phyloP scores from a whole-genome alignment of 2,797 vertebrate genomes.

The Cichlasoma orientale region DNA sequence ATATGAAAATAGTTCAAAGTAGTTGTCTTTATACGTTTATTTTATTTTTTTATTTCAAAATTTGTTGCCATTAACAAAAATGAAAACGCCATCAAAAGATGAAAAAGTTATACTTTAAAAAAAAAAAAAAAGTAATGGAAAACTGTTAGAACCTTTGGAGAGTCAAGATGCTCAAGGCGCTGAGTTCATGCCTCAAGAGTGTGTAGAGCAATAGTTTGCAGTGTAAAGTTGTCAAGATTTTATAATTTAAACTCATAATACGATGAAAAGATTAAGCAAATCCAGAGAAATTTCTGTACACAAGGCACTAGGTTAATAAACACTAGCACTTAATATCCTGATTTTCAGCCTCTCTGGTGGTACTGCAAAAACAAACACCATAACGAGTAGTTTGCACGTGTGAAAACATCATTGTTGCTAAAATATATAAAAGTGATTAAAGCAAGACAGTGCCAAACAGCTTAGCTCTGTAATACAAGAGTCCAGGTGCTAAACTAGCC shows the following conservation, averaged over 20 bases:
- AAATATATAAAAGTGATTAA: neutral
- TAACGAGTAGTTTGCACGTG: neutral
- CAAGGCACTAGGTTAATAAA: neutral
- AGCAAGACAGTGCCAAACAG: neutral
- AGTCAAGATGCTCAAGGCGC: neutral
- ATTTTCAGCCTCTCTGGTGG: neutral
- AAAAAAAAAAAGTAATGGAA: neutral
- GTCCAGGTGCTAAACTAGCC: neutral
- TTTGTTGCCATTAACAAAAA: neutral
- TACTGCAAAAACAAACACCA: too few species aligned
- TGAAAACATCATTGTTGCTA: neutral
- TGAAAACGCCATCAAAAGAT: neutral
- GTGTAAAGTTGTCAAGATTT: neutral
- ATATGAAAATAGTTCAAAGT: neutral
- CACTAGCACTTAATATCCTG: neutral
- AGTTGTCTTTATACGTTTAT: neutral
- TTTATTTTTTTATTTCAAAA: neutral
- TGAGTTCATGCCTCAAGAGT: neutral
- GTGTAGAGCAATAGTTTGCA: neutral
- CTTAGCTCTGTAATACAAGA: neutral
- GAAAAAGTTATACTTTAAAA: neutral
- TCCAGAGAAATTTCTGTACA: neutral
- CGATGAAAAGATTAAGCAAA: neutral
- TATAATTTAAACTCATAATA: neutral
- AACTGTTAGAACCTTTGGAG: neutral